Evolutionary conservation across 2,888 invertebrate species (phyloP), one percentile per base, ranked within the genome.

Genomic region (Dasypolia templi): DNA sequence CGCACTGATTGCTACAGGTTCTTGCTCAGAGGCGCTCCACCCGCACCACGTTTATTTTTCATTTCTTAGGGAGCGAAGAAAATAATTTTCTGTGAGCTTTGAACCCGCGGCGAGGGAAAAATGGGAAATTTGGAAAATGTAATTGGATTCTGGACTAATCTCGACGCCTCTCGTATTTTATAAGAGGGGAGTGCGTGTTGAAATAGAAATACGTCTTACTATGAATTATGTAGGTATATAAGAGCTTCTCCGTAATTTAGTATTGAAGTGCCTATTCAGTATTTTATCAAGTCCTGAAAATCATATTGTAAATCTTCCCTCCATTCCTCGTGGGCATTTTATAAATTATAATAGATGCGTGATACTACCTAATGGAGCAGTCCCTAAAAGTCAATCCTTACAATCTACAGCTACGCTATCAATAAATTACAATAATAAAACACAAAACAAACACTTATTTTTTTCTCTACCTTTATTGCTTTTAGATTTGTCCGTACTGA

Each of bases 71-170:
- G 94, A 93, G 92, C 91, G 93, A 92, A 92, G 94, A 95, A 95
- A 96, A 96, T 96, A 94, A 96, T 96, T 96, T 95, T 94, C 95
- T 89, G 89, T 94, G 94, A 95, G 95, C 95, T 95, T 94, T 95
- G 95, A 95, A 95, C 95, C 93, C 91, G 92, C 92, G 92, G 91
- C 91, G 92, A 90, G 92, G 93, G 93, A 94, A 95, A 95, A 95
- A 94, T 94, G 92, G 91, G 93, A 95, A 93, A 94, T 95, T 95
- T 94, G 88, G 93, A 93, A 95, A 95, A 95, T 93, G 94, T 95
- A 95, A 96, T 96, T 96, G 95, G 95, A 95, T 96, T 96, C 93
- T 90, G 90, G 91, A 94, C 93, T 94, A 94, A 95, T 95, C 95
- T 93, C 93, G 86, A 93, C 95, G 94, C 94, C 94, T 94, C 92